Evolutionary conservation across 2,113 vertebrate genomes (phyloP).

Genomic region (Phyllopteryx taeniolatus): DNA sequence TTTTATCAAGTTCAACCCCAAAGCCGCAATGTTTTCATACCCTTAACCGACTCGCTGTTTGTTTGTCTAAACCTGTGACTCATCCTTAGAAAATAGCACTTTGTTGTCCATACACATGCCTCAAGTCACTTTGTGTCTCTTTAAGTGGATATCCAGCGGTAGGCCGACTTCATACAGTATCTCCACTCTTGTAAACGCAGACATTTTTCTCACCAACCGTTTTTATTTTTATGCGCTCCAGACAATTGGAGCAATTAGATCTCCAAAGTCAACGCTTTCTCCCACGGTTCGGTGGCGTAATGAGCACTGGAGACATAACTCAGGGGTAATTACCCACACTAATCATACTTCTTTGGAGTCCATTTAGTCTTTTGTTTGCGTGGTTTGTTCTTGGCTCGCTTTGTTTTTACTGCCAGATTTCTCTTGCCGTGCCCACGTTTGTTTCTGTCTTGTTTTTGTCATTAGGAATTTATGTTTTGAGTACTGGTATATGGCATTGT

Average conservation of each 20-base stretch:
- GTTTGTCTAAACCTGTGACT: neutral
- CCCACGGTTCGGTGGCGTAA: slow-evolving; percentile 29
- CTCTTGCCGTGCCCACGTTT: neutral
- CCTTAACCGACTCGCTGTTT: neutral
- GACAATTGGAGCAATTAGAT: neutral
- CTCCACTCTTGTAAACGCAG: neutral
- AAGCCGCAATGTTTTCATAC: neutral
- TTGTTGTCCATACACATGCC: neutral
- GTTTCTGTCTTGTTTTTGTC: neutral
- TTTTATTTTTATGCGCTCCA: neutral
- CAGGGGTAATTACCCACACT: slow-evolving; percentile 30
- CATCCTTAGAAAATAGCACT: neutral
- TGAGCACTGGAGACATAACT: slow-evolving; percentile 33
- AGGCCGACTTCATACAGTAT: neutral
- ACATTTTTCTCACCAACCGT: neutral
- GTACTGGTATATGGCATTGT: no score
- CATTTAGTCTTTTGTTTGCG: slow-evolving; percentile 9
- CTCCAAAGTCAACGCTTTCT: neutral
- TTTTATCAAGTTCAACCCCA: neutral
- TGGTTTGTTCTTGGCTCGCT: slow-evolving; percentile 17
- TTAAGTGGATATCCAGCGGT: neutral
- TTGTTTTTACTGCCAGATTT: slow-evolving; percentile 26
- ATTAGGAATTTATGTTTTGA: neutral
- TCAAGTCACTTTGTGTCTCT: neutral
- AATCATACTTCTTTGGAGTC: slow-evolving; percentile 37